Evolutionary conservation across 2,113 vertebrate genomes (phyloP).

Genomic region (Microcebus lehilahytsara): DNA sequence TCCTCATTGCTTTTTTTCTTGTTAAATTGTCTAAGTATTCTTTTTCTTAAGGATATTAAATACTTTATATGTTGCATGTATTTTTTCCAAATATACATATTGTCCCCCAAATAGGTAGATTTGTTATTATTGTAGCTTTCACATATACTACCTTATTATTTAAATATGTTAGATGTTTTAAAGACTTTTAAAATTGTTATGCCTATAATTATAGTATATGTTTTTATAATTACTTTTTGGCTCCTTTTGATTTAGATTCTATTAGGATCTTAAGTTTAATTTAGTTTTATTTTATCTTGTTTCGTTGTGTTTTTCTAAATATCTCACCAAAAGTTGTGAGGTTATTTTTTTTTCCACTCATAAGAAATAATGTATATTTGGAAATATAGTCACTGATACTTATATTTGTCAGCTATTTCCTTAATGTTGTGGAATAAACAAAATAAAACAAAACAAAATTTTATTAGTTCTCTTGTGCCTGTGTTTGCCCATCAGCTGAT

Average conservation of each 20-base stretch:
- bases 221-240: background rate
- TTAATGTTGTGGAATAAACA: background rate
- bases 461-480: background rate
- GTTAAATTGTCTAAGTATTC: background rate
- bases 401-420: background rate
- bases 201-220: background rate
- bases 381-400: background rate
- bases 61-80: background rate
- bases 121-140: background rate
- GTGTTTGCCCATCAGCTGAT: background rate
- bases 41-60: background rate
- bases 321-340: background rate
- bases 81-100: background rate
- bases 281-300: background rate
- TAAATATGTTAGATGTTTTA: background rate
- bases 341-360: background rate
- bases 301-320: background rate
- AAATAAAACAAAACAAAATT: background rate
- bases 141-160: background rate
- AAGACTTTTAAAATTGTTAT: background rate
- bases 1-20: background rate
- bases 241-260: background rate
- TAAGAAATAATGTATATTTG: background rate
- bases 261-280: background rate
- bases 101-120: background rate